phyloP scores from a whole-genome alignment of 2,888 invertebrate genomes.

The Lycia hirtaria region DNA sequence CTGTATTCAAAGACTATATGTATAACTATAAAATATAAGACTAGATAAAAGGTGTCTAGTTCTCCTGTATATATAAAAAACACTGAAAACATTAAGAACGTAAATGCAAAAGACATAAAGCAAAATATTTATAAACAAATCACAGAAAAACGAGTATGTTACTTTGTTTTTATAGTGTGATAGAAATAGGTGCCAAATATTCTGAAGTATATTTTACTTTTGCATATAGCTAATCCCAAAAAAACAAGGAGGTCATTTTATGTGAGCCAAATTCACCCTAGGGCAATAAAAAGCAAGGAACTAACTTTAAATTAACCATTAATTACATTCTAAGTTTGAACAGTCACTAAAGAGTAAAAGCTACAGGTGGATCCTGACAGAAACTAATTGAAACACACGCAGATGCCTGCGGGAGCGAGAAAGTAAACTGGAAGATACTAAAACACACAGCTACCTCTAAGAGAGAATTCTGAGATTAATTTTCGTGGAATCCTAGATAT shows the following conservation, averaged over 20 bases:
- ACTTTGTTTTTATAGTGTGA: no score
- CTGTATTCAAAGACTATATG: no score
- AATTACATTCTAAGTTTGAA: slow-evolving; percentile 7
- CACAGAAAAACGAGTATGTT: no score
- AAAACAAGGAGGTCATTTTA: background rate
- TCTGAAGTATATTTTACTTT: background rate
- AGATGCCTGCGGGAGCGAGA: slow-evolving; percentile 10
- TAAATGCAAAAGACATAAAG: no score
- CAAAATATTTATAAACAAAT: no score
- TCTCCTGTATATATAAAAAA: no score
- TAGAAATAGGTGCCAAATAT: no score
- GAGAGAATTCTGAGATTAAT: slow-evolving; percentile 11
- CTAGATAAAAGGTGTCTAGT: no score
- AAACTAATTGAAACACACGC: slow-evolving; percentile 21
- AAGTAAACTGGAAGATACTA: slow-evolving; percentile 15
- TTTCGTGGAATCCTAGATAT: slow-evolving; percentile 17
- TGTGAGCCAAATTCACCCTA: background rate
- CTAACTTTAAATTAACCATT: background rate
- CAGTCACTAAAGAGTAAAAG: slow-evolving; percentile 20
- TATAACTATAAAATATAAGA: no score
- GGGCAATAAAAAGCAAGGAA: background rate
- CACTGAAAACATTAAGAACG: no score
- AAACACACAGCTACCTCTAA: slow-evolving; percentile 4
- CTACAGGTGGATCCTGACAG: slow-evolving; percentile 20
- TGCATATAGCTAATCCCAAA: no score